These are phyloP conservation scores for Columba guinea DNA, from an alignment of 2,797 vertebrate species.

Conservation along the genomic window DNA sequence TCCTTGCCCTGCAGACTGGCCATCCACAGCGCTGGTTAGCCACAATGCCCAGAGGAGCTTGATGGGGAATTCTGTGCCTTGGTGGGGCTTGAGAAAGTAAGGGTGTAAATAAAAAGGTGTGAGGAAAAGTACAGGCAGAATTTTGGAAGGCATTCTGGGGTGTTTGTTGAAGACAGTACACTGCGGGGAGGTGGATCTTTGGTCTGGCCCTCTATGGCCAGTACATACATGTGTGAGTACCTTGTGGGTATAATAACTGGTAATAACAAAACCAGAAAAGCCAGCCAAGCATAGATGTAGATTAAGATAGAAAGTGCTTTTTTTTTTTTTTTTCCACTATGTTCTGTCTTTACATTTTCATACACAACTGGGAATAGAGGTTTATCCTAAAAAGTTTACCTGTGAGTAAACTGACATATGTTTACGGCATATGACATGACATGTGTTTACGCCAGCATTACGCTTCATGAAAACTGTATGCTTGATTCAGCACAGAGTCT, in stretches of 20 bases:
- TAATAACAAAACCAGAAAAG: background rate
- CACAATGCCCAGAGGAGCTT: background rate
- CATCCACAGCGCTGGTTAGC: background rate
- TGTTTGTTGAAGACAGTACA: background rate
- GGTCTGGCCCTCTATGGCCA: background rate
- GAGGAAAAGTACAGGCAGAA: background rate
- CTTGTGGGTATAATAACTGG: background rate
- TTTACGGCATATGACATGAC: constrained; percentile 60
- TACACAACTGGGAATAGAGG: constrained; percentile 51
- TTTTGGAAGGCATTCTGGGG: background rate
- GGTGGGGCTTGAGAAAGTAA: background rate
- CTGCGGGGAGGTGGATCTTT: background rate
- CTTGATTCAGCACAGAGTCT: constrained; percentile 38
- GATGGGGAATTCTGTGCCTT: background rate
- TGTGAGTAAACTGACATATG: constrained; percentile 67
- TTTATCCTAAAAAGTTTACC: constrained; percentile 62
- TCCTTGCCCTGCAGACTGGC: background rate
- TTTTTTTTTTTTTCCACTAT: background rate
- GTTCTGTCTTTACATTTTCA: constrained; percentile 34
- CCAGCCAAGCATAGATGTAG: background rate
- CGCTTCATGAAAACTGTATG: constrained; percentile 48
- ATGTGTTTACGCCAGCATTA: constrained; percentile 46
- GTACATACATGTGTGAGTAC: background rate
- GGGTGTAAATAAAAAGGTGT: background rate
- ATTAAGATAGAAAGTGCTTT: background rate